Conservation (phyloP, 2,797 vertebrate species). For the Anniella stebbinsi region DNA sequence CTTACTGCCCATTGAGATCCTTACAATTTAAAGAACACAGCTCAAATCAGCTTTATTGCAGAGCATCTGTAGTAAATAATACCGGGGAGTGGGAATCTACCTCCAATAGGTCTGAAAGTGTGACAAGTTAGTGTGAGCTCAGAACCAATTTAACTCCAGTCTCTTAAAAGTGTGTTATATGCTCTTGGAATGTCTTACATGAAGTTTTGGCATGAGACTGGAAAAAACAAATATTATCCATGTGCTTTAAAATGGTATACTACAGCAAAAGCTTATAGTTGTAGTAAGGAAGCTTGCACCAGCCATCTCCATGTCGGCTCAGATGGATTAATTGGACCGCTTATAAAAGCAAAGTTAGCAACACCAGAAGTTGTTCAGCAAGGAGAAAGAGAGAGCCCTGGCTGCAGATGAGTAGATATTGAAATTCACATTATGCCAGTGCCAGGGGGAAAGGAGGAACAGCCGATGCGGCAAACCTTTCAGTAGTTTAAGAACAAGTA, state of each 20-base stretch:
- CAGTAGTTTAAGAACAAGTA: conserved; percentile 73
- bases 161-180: conserved; percentile 14
- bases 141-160: neutral
- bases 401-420: conserved; percentile 66
- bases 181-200: neutral
- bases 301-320: neutral
- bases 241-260: neutral
- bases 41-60: conserved; percentile 8
- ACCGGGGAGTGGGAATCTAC: neutral
- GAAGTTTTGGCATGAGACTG: neutral
- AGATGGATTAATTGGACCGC: conserved; percentile 51
- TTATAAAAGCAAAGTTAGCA: conserved; percentile 59
- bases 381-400: conserved; percentile 57
- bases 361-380: conserved; percentile 57
- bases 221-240: neutral
- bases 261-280: neutral
- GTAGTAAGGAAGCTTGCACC: conserved; percentile 21
- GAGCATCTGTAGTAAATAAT: neutral
- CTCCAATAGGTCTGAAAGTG: neutral
- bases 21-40: neutral
- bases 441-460: conserved; percentile 77
- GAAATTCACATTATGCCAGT: conserved; percentile 62
- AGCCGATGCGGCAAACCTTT: conserved; percentile 68
- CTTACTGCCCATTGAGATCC: neutral
- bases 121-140: neutral